Conservation (phyloP, 2,113 vertebrate species). For the Cygnus buccinator region DNA sequence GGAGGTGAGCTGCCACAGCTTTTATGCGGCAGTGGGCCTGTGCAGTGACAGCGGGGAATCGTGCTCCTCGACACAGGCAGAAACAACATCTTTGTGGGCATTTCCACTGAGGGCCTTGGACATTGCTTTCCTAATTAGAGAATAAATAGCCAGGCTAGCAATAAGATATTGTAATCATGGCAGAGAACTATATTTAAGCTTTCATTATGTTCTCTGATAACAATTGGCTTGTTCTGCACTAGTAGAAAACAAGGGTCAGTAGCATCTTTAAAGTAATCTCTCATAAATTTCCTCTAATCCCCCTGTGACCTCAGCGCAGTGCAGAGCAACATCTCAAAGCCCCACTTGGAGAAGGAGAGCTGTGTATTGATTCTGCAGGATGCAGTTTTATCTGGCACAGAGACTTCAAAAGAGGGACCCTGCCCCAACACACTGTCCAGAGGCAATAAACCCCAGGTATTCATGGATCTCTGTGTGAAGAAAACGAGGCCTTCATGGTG, state of each 20-base stretch:
- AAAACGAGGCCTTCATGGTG: not conserved
- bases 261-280: not conserved
- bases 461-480: not conserved
- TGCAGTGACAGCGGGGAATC: not conserved
- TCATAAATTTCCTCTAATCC: not conserved
- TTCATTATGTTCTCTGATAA: not conserved
- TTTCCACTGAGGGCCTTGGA: not conserved
- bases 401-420: not conserved
- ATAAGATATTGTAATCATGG: not conserved
- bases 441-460: not conserved
- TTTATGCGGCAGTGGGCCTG: accelerated
- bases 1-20: not conserved
- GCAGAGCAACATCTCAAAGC: not conserved
- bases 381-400: not conserved
- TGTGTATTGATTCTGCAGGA: not conserved
- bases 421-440: not conserved
- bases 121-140: not conserved
- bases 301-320: not conserved
- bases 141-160: not conserved
- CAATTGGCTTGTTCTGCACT: not conserved
- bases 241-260: not conserved
- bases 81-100: not conserved
- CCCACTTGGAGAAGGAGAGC: not conserved
- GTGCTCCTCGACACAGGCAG: not conserved
- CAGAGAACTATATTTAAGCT: not conserved